Evolutionary conservation across 1,140 invertebrate species (phyloP), one percentile per base, ranked within the genome.

Genomic region (Drosophila arawakana): DNA sequence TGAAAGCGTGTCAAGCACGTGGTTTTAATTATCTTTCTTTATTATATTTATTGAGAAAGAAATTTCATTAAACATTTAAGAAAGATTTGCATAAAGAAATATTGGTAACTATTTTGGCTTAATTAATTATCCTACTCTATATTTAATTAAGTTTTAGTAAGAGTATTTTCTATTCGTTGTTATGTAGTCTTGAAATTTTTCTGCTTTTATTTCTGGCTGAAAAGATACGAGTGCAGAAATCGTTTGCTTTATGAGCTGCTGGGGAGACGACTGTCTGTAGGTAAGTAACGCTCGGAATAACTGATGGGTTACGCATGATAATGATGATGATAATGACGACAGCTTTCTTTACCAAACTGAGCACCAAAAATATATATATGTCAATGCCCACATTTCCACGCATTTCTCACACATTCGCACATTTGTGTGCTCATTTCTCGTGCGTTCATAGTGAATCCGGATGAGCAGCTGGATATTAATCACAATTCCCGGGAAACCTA

Each of bases 191-290:
- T 2, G 9, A 6, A 10, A 2, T 5, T 1, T 1, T 9, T 54
- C n/a, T 1, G 3, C 39, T 60, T 74, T 75, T 62, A 59, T 50
- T 76, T 71, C 44, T 66, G 58, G 18, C 59, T 61, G 55, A 68
- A 41, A 81, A 85, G 82, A 78, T 81, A 80, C 35, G 34, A 83
- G 80, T 77, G 55, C 80, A 69, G 70, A 59, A 83, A 63, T 80
- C 67, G 66, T 52, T 77, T 86, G 66, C 55, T 77, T 86, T 86
- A 68, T 78, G 73, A 71, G 73, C 62, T 67, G 65, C 54, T 60
- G 62, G 50, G 44, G 49, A 44, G 73, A 52, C 68, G 67, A 66
- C 18, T 21, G 18, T 21, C 18, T 21, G 18, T 21, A 21, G 18
- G 18, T 30, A 30, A 30, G 80, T 67, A 37, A 47, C 13, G 73